These are phyloP conservation scores for Notoglanidium macrostoma DNA, from an alignment of 2,797 vertebrate species.

Conservation along the genomic window DNA sequence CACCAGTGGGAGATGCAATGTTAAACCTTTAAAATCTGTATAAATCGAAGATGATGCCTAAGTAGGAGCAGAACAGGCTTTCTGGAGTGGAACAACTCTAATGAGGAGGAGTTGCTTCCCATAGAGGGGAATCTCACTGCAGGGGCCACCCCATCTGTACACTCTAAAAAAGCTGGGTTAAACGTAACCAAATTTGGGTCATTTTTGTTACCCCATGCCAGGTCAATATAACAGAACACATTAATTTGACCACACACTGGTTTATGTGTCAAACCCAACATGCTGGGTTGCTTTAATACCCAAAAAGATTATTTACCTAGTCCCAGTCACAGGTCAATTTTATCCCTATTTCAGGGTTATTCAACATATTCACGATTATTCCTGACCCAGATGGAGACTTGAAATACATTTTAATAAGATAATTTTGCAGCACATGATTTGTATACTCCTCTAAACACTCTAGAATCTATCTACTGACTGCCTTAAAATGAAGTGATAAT, in stretches of 20 bases:
- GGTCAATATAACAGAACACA: not conserved
- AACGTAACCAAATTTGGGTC: not conserved
- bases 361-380: not conserved
- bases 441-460: no score
- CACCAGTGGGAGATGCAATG: not conserved
- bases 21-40: not conserved
- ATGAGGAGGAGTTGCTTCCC: not conserved
- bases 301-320: not conserved
- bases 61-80: not conserved
- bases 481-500: not conserved
- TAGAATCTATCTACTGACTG: not conserved
- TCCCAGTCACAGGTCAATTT: not conserved
- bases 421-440: not conserved
- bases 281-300: not conserved
- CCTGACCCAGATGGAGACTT: not conserved
- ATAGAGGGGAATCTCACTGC: not conserved
- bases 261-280: not conserved
- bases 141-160: not conserved
- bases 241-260: constrained; percentile 5
- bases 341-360: not conserved
- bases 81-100: not conserved
- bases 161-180: not conserved
- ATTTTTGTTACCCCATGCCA: not conserved
- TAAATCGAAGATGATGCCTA: not conserved
- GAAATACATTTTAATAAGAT: not conserved